phyloP scores from a whole-genome alignment of 2,113 vertebrate genomes.

The Podarcis muralis region DNA sequence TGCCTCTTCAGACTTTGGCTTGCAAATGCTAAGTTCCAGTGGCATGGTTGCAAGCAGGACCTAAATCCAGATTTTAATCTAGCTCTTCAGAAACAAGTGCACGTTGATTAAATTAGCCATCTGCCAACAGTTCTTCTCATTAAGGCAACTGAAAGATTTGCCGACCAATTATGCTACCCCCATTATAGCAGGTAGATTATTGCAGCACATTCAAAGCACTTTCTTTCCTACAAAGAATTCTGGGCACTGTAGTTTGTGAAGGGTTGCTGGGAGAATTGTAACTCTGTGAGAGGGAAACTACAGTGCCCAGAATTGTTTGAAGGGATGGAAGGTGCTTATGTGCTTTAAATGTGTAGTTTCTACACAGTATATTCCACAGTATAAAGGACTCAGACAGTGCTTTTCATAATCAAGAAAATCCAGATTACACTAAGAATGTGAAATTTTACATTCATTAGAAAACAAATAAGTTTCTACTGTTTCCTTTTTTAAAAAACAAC shows the following conservation, averaged over 20 bases:
- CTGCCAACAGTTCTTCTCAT: not conserved
- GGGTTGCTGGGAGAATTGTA: no score
- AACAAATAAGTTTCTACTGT: no score
- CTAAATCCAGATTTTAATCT: not conserved
- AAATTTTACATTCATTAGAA: not conserved
- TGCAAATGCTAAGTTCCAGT: not conserved
- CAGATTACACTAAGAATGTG: not conserved
- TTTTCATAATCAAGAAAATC: not conserved
- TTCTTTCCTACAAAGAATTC: no score
- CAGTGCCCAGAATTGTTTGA: no score
- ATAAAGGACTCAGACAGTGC: not conserved
- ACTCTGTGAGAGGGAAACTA: no score
- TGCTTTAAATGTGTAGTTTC: no score
- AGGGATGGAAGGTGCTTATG: no score
- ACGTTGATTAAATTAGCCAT: not conserved
- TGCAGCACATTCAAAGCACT: no score
- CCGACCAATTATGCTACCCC: not conserved
- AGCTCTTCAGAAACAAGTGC: slow-evolving; percentile 6
- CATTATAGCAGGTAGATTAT: not conserved
- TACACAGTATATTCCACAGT: not conserved
- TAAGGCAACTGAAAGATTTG: not conserved
- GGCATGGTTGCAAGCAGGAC: not conserved
- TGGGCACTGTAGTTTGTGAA: no score
- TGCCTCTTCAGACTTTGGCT: slow-evolving; percentile 9
- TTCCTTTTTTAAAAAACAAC: no score